phyloP scores from a whole-genome alignment of 2,113 vertebrate genomes.

The Setophaga coronata region DNA sequence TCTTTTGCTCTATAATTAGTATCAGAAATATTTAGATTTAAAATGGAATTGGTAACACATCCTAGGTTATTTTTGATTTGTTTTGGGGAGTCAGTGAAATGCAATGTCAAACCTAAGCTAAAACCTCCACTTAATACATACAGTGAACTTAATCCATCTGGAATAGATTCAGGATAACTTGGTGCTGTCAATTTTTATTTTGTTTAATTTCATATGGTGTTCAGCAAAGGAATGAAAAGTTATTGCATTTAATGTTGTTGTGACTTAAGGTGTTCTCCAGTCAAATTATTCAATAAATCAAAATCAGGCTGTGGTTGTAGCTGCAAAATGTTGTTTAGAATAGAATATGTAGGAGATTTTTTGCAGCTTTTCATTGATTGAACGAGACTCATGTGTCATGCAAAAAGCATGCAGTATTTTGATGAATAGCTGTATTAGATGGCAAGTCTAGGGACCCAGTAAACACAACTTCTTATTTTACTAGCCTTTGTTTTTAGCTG shows the following conservation, averaged over 20 bases:
- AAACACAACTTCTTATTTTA: conserved; percentile 12
- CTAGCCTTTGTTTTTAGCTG: neutral
- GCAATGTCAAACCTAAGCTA: conserved; percentile 44
- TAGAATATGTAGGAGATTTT: conserved; percentile 48
- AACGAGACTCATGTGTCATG: conserved; percentile 38
- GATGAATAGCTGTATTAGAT: conserved; percentile 74
- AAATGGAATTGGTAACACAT: conserved; percentile 65
- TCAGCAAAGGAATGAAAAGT: conserved; percentile 69
- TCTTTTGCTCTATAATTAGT: conserved; percentile 64
- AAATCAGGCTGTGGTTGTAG: conserved; percentile 51
- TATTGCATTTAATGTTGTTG: conserved; percentile 67
- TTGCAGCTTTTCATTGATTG: conserved; percentile 52
- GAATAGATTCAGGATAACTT: conserved; percentile 64
- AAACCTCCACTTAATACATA: conserved; percentile 19
- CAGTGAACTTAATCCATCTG: conserved; percentile 64
- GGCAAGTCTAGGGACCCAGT: conserved; percentile 48
- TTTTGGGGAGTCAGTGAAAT: conserved; percentile 41
- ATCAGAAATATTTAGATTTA: conserved; percentile 74
- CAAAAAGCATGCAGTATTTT: conserved; percentile 39
- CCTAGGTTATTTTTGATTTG: conserved; percentile 43
- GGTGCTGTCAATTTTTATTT: conserved; percentile 76
- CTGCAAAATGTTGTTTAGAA: conserved; percentile 40
- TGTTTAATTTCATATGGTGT: conserved; percentile 62
- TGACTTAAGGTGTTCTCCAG: conserved; percentile 64
- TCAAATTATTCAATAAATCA: conserved; percentile 75